Conservation (phyloP, 2,888 invertebrate genomes). For the Horisme vitalbata region DNA sequence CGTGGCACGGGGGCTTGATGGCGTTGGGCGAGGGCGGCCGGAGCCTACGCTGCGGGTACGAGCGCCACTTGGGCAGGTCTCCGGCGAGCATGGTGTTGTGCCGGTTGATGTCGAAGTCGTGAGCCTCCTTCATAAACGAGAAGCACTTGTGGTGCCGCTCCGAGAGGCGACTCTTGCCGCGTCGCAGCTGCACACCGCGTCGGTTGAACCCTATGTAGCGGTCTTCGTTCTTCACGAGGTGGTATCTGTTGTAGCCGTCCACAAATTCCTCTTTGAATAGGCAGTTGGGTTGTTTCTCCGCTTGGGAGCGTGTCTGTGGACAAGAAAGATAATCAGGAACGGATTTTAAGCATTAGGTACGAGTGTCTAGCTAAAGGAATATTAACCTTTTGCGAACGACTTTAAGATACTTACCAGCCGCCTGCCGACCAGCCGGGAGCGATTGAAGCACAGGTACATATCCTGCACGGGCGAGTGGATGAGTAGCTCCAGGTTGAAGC, state of each 20-base stretch:
- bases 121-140: slow-evolving; percentile 85
- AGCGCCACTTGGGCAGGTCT: slow-evolving; percentile 66
- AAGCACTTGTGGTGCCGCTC: slow-evolving; percentile 81
- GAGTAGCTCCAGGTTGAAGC: slow-evolving; percentile 83
- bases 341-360: not conserved
- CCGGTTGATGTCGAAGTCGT: slow-evolving; percentile 83
- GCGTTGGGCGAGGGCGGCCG: slow-evolving; percentile 65
- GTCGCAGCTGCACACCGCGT: slow-evolving; percentile 81
- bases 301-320: slow-evolving; percentile 79
- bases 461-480: slow-evolving; percentile 88
- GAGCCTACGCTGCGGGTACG: slow-evolving; percentile 67
- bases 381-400: not conserved
- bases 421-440: slow-evolving; percentile 88
- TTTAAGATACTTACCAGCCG: slow-evolving; percentile 74
- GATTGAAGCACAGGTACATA: slow-evolving; percentile 90
- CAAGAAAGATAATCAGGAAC: slow-evolving; percentile 30
- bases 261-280: slow-evolving; percentile 85
- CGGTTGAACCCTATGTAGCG: slow-evolving; percentile 86
- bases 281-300: slow-evolving; percentile 83
- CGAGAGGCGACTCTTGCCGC: slow-evolving; percentile 64
- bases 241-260: slow-evolving; percentile 85
- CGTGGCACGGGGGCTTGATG: slow-evolving; percentile 68
- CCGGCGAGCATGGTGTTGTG: slow-evolving; percentile 84
- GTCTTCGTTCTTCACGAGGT: slow-evolving; percentile 82
- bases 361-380: not conserved